phyloP scores from a whole-genome alignment of 2,888 invertebrate genomes.

The Panopea generosa region DNA sequence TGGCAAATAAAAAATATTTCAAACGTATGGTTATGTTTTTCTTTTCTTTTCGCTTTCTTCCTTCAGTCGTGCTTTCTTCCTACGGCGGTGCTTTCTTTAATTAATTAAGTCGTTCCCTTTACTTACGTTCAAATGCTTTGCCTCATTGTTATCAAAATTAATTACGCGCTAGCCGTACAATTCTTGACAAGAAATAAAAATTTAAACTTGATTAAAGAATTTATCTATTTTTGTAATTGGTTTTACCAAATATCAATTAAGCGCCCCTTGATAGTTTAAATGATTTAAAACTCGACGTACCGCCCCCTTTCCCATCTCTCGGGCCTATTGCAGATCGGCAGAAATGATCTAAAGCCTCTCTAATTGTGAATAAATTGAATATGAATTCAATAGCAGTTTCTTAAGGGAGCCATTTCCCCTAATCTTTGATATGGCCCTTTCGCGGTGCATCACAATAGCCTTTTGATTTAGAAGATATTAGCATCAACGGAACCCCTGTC shows the following conservation, averaged over 20 bases:
- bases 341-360: slow-evolving; percentile 34
- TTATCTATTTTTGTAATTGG: neutral
- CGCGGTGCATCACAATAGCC: slow-evolving; percentile 37
- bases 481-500: slow-evolving; percentile 47
- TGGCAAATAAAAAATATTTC: too few species aligned
- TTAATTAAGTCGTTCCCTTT: too few species aligned
- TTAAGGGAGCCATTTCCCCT: slow-evolving; percentile 7
- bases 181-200: slow-evolving; percentile 25
- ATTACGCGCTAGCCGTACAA: too few species aligned
- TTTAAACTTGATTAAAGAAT: slow-evolving; percentile 32
- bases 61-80: too few species aligned
- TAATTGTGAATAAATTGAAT: slow-evolving; percentile 66
- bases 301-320: slow-evolving; percentile 7
- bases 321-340: neutral
- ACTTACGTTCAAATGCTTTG: too few species aligned
- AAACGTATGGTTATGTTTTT: too few species aligned
- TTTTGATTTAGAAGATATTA: slow-evolving; percentile 61
- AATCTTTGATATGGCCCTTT: slow-evolving; percentile 46
- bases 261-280: neutral
- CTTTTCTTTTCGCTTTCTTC: too few species aligned
- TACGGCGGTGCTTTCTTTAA: too few species aligned
- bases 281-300: neutral
- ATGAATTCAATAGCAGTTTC: slow-evolving; percentile 57
- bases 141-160: too few species aligned
- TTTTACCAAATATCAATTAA: neutral